These are phyloP conservation scores for Cranoglanis bouderius DNA, from an alignment of 2,113 vertebrate species.

Conservation along the genomic window DNA sequence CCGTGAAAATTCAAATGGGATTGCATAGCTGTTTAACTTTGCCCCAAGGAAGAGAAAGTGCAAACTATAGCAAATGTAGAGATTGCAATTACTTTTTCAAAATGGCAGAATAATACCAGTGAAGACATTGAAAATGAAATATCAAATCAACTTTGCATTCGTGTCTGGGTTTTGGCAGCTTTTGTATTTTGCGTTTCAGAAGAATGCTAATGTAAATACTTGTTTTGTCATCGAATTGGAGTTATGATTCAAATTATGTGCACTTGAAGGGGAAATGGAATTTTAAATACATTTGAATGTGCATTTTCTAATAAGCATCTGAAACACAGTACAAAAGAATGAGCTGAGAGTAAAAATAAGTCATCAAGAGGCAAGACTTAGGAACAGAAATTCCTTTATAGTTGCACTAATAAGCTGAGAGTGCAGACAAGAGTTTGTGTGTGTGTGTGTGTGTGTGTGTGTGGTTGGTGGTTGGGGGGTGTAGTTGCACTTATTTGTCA, in stretches of 20 bases:
- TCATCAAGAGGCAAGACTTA: neutral
- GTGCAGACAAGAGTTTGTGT: neutral
- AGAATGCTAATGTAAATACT: constrained; percentile 1
- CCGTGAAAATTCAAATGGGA: neutral
- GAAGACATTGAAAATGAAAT: neutral
- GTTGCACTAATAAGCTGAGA: neutral
- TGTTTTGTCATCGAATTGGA: neutral
- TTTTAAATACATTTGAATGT: constrained; percentile 13
- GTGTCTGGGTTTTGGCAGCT: neutral
- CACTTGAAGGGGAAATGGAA: neutral
- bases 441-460: neutral
- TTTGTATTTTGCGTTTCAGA: neutral
- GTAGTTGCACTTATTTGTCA: neutral
- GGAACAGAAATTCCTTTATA: neutral
- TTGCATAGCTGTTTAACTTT: neutral
- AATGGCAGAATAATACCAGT: neutral
- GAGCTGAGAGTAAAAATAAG: neutral
- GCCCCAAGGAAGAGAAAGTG: neutral
- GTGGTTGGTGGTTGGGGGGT: neutral
- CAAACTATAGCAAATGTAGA: neutral
- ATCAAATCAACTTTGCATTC: constrained; percentile 4
- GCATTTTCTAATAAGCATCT: neutral
- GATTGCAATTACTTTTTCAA: neutral
- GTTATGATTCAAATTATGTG: neutral
- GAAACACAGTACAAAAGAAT: neutral